Conservation (phyloP, 2,888 invertebrate genomes). For the Habroteleia sp. region DNA sequence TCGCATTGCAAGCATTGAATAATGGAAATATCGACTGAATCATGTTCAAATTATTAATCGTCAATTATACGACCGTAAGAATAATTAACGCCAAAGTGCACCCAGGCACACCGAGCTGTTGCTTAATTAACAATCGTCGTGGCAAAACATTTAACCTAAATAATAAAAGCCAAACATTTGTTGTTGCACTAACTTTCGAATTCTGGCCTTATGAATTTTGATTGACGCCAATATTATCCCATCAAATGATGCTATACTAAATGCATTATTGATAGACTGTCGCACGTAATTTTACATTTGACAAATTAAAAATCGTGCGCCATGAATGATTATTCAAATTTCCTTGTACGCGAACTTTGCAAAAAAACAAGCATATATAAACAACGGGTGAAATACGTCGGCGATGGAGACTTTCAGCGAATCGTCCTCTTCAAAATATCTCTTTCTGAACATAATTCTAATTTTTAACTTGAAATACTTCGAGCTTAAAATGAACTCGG, state of each 20-base stretch:
- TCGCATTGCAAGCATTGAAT: conserved; percentile 10
- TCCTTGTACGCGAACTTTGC: conserved; percentile 6
- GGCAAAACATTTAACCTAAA: conserved; percentile 13
- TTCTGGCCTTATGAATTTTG: conserved; percentile 23
- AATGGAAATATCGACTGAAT: conserved; percentile 34
- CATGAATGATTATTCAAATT: conserved; percentile 10
- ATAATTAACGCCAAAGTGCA: conserved; percentile 24
- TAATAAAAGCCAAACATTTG: conserved; percentile 27
- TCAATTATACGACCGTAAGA: conserved; percentile 33
- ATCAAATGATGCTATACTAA: conserved; percentile 18
- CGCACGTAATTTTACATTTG: conserved; percentile 11
- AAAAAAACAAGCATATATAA: conserved; percentile 3
- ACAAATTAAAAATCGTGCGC: conserved; percentile 21
- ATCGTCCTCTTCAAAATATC: no score
- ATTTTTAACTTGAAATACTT: no score
- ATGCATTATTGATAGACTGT: conserved; percentile 20
- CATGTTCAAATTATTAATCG: conserved; percentile 25
- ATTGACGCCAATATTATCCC: conserved; percentile 18
- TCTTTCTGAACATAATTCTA: no score
- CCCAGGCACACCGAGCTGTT: neutral
- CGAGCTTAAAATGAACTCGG: no score
- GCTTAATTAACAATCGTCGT: conserved; percentile 25
- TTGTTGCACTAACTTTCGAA: conserved; percentile 12
- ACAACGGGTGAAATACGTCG: neutral
- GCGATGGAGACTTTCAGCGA: no score